phyloP scores from a whole-genome alignment of 2,113 vertebrate species.

The Ifrita kowaldi region DNA sequence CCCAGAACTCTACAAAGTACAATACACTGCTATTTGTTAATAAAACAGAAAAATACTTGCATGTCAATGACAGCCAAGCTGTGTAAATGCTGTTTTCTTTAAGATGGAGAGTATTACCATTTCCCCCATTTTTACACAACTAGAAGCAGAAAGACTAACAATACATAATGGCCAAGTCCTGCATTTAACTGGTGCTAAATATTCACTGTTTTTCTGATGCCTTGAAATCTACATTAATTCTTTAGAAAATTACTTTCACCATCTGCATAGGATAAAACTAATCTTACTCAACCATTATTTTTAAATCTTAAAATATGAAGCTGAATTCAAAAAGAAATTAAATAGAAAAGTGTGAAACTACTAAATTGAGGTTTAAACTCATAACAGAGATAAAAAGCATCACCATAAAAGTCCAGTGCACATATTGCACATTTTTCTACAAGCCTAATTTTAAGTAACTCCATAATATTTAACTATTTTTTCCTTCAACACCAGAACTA shows the following conservation, averaged over 20 bases:
- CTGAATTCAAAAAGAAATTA: not conserved
- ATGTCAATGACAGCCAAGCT: not conserved
- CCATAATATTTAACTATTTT: conserved; percentile 15
- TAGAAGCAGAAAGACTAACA: not conserved
- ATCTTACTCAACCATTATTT: not conserved
- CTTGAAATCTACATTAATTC: not conserved
- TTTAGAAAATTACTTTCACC: not conserved
- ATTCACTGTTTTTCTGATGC: not conserved
- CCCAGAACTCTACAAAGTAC: not conserved
- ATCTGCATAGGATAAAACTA: not conserved
- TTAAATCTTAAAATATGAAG: not conserved
- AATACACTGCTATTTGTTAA: not conserved
- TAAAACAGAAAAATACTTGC: not conserved
- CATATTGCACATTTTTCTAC: not conserved
- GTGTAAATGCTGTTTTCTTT: not conserved
- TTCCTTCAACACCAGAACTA: not conserved
- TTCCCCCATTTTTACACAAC: not conserved
- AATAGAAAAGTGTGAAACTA: not conserved
- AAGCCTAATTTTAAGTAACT: conserved; percentile 11
- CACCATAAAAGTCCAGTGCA: not conserved
- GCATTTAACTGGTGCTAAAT: not conserved
- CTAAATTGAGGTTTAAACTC: not conserved
- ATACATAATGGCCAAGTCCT: not conserved
- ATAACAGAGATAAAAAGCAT: not conserved
- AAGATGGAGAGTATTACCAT: not conserved